Base-by-base conservation (phyloP, 2,888 invertebrate genomes). In the Coenonympha glycerion region DNA sequence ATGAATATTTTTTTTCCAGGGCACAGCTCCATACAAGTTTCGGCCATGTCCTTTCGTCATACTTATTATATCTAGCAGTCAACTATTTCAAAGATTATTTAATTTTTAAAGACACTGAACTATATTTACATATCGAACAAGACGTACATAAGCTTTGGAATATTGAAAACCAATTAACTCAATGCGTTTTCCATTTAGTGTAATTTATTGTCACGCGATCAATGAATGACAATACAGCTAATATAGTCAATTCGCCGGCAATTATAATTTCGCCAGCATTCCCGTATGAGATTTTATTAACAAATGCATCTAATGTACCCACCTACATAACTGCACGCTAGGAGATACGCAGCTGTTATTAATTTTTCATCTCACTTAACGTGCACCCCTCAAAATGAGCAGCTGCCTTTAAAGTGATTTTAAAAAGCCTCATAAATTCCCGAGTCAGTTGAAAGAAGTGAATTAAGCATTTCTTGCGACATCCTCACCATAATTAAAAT, bases 351-450 rank as follows among this genome's bases (percentile, higher is more conserved):
- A 70, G 72, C 57, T 33, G 61, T 48, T 46, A 47, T 48, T 52
- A 59, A 62, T 64, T 69, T 70, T 68, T 66, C 62, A 57, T 61
- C 60, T 73, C 62, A 71, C 68, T 69, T 69, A 65, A 65, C 65
- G 62, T 61, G 60, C 65, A 68, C 62, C 66, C 65, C 61, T 65
- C 63, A 69, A 66, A 62, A 68, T 59, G 69, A 68, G 71, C 81
- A 81, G 79, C 80, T 81, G 81, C 76, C 68, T 62, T 56, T 60
- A 45, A 57, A 63, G 61, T 59, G 64, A 61, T 65, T 67, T 63
- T 63, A 65, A 66, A 74, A 68, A 63, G 63, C 53, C 59, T 64
- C 57, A 64, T 66, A 63, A 61, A 66, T 69, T 65, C 49, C 63
- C 48, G 62, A 62, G 63, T 63, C 61, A 67, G 68, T 71, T 67